Conservation (phyloP, 2,888 invertebrate genomes). For the Thecophora atra region DNA sequence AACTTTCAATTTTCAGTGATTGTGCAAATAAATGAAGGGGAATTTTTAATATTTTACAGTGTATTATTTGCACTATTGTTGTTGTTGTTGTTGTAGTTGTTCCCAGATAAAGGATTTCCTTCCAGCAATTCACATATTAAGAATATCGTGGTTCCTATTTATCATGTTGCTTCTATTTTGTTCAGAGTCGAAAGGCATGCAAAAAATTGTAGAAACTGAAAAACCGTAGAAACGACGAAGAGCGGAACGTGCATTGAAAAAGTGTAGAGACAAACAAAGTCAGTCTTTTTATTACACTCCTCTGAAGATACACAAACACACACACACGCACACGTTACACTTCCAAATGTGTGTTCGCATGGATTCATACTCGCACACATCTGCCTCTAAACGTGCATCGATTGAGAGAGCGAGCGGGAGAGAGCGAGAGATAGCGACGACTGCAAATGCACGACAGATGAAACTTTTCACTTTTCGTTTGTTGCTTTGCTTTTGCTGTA, state of each 20-base stretch:
- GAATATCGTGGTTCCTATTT: too few relatives aligned
- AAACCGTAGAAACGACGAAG: background rate
- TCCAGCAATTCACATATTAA: too few relatives aligned
- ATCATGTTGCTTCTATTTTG: background rate
- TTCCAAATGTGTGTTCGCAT: background rate
- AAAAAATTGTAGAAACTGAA: background rate
- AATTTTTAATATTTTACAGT: background rate
- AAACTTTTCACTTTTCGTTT: slow-evolving; percentile 28
- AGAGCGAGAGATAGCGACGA: background rate
- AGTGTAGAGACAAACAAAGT: background rate
- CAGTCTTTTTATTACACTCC: background rate
- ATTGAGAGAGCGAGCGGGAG: background rate
- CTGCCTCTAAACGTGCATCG: background rate
- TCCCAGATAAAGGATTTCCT: too few relatives aligned
- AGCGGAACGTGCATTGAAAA: background rate
- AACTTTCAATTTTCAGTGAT: too few relatives aligned
- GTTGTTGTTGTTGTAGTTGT: background rate
- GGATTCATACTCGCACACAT: background rate
- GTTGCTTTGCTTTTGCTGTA: slow-evolving; percentile 12
- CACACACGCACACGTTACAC: too few relatives aligned
- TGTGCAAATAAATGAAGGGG: too few relatives aligned
- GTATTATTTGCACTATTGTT: background rate
- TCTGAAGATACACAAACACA: too few relatives aligned
- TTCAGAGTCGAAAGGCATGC: background rate
- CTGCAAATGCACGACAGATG: slow-evolving; percentile 34